Evolutionary conservation across 2,113 vertebrate genomes (phyloP), one percentile per base, ranked within the genome.

Genomic region (Ammodytes marinus): DNA sequence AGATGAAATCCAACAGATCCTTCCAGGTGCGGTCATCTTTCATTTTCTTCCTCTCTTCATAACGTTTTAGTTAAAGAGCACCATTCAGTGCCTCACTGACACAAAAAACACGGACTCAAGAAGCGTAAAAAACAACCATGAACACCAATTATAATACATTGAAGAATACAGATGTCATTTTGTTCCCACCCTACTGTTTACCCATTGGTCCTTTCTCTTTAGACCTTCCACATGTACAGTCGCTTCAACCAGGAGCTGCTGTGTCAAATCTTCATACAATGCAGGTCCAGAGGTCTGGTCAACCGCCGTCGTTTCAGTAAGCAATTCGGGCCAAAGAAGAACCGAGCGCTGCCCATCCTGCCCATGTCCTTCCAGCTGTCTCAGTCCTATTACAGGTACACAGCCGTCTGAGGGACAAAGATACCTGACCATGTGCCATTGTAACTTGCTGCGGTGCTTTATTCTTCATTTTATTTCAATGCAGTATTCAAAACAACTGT

Each of bases 321-420:
- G 81, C 7, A 39, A 1, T 74, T 0, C 65, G 97, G 96, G 2
- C 96, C 96, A 0, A 99, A 98, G 95, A 99, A 99, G 84, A 97
- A 92, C 88, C 93, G 97, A 6, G 96, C 95, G 0, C 76, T 99
- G 85, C 98, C 98, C 84, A 98, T 99, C 2, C 95, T 96, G 60
- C 97, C 98, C 55, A 99, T 99, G 98, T 99, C 98, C 65, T 99
- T 96, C 89, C 98, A 99, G 89, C 91, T 99, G 27, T 99, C 98
- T 37, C 98, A 99, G 93, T 95, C 94, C 74, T 99, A 98, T 92
- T 99, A 96, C 88, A 92, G 84, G 93, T 94, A 82, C 3, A 9
- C 13, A 9, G n/a, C 15, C 57, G 19, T n/a, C 57, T 8, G 5
- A 37, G 7, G 45, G 49, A 27, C 5, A 7, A 37, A 27, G 27